Percentiles rank a stretch among this genome's conserved stretches.
Conservation (phyloP, 2,797 vertebrate genomes). For the Chromobotia macracanthus region DNA sequence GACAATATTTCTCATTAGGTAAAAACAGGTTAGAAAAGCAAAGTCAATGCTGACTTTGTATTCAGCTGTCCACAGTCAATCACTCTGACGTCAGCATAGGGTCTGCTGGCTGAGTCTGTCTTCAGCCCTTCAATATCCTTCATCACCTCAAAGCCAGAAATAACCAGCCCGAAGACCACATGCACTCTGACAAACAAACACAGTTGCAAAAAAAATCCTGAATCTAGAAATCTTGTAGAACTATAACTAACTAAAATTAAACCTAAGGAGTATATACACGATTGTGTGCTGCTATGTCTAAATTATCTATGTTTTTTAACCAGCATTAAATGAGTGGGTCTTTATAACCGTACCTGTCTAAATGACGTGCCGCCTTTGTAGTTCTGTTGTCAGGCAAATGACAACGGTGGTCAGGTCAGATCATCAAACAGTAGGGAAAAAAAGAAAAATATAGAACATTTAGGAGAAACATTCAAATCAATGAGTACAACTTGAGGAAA, state of each 20-base stretch:
- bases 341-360: constrained; percentile 83
- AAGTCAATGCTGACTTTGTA: no score
- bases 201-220: background rate
- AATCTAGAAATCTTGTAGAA: no score
- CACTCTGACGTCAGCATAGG: constrained; percentile 94
- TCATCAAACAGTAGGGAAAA: constrained; percentile 64
- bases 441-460: constrained; percentile 29
- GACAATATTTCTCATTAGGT: background rate
- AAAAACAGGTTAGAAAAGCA: constrained; percentile 9
- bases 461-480: constrained; percentile 16
- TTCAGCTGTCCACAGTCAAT: constrained; percentile 94
- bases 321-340: background rate
- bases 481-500: no score
- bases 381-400: constrained; percentile 83
- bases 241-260: no score
- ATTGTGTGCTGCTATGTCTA: no score
- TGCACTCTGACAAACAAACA: constrained; percentile 83
- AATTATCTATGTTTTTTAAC: background rate
- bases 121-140: constrained; percentile 96
- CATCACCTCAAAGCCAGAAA: constrained; percentile 97
- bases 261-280: no score
- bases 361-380: constrained; percentile 93
- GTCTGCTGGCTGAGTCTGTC: constrained; percentile 93
- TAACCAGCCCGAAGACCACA: constrained; percentile 94
- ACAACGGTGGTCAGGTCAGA: constrained; percentile 66